Evolutionary conservation across 2,888 invertebrate genomes (phyloP).

Genomic region (Apodemia zela): DNA sequence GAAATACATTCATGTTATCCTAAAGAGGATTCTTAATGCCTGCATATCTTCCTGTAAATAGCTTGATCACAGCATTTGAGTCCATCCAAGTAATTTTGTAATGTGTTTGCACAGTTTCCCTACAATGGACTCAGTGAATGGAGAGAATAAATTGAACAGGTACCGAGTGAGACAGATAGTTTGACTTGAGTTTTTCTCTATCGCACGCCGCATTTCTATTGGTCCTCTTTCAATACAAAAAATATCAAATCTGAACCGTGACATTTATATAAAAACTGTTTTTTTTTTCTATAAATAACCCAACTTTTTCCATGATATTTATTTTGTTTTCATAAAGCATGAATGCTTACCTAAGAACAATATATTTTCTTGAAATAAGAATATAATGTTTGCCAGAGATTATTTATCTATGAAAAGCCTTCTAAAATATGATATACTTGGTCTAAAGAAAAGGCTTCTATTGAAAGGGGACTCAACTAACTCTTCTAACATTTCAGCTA

Average conservation of each 20-base stretch:
- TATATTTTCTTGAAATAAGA: too few relatives aligned
- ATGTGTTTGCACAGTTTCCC: constrained; percentile 78
- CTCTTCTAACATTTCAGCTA: constrained; percentile 45
- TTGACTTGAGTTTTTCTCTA: constrained; percentile 46
- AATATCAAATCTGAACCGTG: constrained; percentile 13
- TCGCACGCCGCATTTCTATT: constrained; percentile 46
- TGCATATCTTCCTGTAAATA: constrained; percentile 59
- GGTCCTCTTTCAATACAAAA: constrained; percentile 48
- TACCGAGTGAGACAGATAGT: constrained; percentile 82
- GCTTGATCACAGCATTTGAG: constrained; percentile 43
- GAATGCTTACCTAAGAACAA: too few relatives aligned
- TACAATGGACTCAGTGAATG: constrained; percentile 73
- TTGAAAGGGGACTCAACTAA: constrained; percentile 59
- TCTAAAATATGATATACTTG: too few relatives aligned
- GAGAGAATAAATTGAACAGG: constrained; percentile 80
- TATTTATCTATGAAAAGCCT: too few relatives aligned
- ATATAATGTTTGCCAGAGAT: too few relatives aligned
- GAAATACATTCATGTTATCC: neutral
- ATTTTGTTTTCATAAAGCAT: too few relatives aligned
- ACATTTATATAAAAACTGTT: too few relatives aligned
- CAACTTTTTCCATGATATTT: too few relatives aligned
- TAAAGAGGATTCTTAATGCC: constrained; percentile 6
- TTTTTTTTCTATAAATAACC: too few relatives aligned
- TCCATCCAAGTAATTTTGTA: constrained; percentile 38
- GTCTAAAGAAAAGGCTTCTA: constrained; percentile 17